These are phyloP conservation scores for Caranx melampygus DNA, from an alignment of 2,113 vertebrate genomes.

Conservation along the genomic window DNA sequence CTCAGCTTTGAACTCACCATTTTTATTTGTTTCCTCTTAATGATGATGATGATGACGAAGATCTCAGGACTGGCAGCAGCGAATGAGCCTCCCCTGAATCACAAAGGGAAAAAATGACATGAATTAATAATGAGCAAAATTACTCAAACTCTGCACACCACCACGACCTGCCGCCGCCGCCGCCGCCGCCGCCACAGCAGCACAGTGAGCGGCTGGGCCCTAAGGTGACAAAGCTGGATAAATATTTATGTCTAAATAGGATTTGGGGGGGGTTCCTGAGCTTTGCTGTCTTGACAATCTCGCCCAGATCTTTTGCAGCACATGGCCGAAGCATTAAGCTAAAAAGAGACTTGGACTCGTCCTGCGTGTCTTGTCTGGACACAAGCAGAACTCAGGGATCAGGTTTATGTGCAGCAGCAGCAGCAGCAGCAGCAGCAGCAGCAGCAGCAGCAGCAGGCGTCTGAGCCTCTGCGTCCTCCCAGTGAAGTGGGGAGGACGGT, in stretches of 20 bases:
- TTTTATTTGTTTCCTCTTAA: conserved; percentile 65
- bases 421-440: conserved; percentile 13
- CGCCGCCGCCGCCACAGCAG: background rate
- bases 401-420: conserved; percentile 36
- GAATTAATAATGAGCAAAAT: conserved; percentile 83
- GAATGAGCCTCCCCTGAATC: conserved; percentile 69
- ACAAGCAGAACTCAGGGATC: conserved; percentile 29
- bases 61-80: conserved; percentile 45
- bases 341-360: conserved; percentile 33
- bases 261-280: conserved; percentile 64
- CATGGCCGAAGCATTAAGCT: conserved; percentile 47
- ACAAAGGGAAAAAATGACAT: conserved; percentile 64
- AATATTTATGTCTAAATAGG: conserved; percentile 84
- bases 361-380: conserved; percentile 42
- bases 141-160: conserved; percentile 80
- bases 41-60: conserved; percentile 72
- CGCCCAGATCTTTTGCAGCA: conserved; percentile 36
- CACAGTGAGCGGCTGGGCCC: conserved; percentile 70
- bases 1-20: conserved; percentile 57
- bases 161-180: conserved; percentile 58
- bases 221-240: conserved; percentile 77
- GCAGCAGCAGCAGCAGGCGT: conserved; percentile 27
- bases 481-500: conserved; percentile 33
- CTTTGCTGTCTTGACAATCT: conserved; percentile 42
- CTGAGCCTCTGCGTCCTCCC: conserved; percentile 12